These are phyloP conservation scores for Ctenopoma kingsleyae DNA, from an alignment of 2,797 vertebrate genomes.

Conservation along the genomic window DNA sequence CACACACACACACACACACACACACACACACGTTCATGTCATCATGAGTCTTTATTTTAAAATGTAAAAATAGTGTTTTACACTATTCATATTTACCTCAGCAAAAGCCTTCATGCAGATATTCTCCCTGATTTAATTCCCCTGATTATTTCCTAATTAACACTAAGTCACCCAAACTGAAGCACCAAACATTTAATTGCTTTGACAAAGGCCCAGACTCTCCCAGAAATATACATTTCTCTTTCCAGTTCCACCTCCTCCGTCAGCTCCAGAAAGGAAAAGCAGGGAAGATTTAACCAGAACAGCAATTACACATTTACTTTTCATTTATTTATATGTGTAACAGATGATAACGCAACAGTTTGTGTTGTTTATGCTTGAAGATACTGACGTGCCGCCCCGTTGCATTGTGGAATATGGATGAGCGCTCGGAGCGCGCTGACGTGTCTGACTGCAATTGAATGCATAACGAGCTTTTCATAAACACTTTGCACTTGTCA, in stretches of 20 bases:
- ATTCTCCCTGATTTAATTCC: constrained; percentile 15
- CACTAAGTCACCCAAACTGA: constrained; percentile 8
- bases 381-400: constrained; percentile 43
- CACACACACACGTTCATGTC: constrained; percentile 49
- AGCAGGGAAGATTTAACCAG: constrained; percentile 15
- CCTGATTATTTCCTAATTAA: constrained; percentile 43
- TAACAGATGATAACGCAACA: constrained; percentile 31
- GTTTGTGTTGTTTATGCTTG: constrained; percentile 41
- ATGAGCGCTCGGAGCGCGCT: constrained; percentile 68
- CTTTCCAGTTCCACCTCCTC: neutral
- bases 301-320: constrained; percentile 16
- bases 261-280: neutral
- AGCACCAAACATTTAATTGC: constrained; percentile 22
- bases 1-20: constrained; percentile 26
- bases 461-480: constrained; percentile 72
- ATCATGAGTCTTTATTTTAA: neutral
- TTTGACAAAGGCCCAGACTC: constrained; percentile 36
- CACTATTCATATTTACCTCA: neutral
- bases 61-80: constrained; percentile 25
- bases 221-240: neutral
- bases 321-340: constrained; percentile 33
- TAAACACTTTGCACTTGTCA: constrained; percentile 77
- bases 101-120: neutral
- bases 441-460: constrained; percentile 62
- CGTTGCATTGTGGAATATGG: constrained; percentile 67